These are phyloP conservation scores for Nymphalis c-album DNA, from an alignment of 2,888 invertebrate species.

Conservation along the genomic window DNA sequence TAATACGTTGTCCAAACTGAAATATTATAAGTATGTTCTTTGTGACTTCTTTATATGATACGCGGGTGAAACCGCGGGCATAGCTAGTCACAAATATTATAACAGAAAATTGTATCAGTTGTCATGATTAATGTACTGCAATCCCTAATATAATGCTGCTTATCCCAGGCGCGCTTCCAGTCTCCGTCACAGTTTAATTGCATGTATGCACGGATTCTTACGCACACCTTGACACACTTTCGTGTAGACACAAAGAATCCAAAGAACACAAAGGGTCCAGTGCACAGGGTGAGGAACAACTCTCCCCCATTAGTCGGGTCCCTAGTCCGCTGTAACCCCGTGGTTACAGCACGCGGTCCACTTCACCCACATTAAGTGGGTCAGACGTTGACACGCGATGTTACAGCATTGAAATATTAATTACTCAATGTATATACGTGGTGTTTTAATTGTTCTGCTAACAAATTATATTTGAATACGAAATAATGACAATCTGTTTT, in stretches of 20 bases:
- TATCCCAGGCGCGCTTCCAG: not conserved
- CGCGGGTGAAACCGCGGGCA: too few relatives aligned
- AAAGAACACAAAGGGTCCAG: too few relatives aligned
- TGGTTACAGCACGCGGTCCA: not conserved
- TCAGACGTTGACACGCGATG: conserved; percentile 18
- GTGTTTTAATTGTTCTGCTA: not conserved
- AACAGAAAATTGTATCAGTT: too few relatives aligned
- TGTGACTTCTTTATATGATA: too few relatives aligned
- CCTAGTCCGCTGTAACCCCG: not conserved
- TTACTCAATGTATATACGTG: conserved; percentile 4
- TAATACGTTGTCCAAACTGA: too few relatives aligned
- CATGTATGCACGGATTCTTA: not conserved
- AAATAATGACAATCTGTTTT: not conserved
- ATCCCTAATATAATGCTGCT: too few relatives aligned
- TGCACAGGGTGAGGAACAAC: not conserved
- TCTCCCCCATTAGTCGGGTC: not conserved
- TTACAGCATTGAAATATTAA: not conserved
- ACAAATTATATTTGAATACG: too few relatives aligned
- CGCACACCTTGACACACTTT: conserved; percentile 1
- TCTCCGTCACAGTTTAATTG: not conserved
- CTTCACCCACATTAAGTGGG: conserved; percentile 4
- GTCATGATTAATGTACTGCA: too few relatives aligned
- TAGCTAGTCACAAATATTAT: too few relatives aligned
- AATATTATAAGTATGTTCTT: too few relatives aligned
- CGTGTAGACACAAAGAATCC: too few relatives aligned